Percentiles rank a stretch among this genome's conserved stretches.
These are phyloP conservation scores for Spea bombifrons DNA, from an alignment of 2,113 vertebrate genomes.

Conservation along the genomic window DNA sequence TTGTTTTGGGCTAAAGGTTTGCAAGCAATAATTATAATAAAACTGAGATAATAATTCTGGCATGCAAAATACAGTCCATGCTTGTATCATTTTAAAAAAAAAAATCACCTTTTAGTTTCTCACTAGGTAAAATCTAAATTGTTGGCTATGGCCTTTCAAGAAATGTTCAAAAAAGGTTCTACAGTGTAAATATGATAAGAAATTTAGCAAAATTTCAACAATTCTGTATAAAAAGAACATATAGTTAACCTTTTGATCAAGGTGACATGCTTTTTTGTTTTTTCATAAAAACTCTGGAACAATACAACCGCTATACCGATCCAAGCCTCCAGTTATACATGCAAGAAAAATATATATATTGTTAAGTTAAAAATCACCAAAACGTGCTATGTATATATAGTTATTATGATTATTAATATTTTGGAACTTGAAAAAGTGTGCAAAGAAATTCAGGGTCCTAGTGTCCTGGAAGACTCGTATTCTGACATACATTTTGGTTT, in stretches of 20 bases:
- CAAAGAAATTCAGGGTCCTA: slow-evolving; percentile 75
- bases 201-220: slow-evolving; percentile 93
- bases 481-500: slow-evolving; percentile 90
- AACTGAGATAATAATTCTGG: slow-evolving; percentile 72
- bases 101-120: slow-evolving; percentile 56
- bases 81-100: slow-evolving; percentile 75
- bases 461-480: slow-evolving; percentile 89
- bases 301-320: slow-evolving; percentile 69
- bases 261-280: slow-evolving; percentile 79
- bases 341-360: slow-evolving; percentile 72
- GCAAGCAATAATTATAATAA: slow-evolving; percentile 67
- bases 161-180: slow-evolving; percentile 85
- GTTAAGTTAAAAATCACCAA: slow-evolving; percentile 74
- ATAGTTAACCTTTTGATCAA: slow-evolving; percentile 74
- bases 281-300: slow-evolving; percentile 81
- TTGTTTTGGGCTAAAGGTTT: slow-evolving; percentile 43
- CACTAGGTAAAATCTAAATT: slow-evolving; percentile 73
- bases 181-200: slow-evolving; percentile 88
- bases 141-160: slow-evolving; percentile 67
- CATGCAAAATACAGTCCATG: slow-evolving; percentile 96
- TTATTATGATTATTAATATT: slow-evolving; percentile 60
- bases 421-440: slow-evolving; percentile 61
- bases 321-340: slow-evolving; percentile 72
- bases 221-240: slow-evolving; percentile 88
- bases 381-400: slow-evolving; percentile 73